phyloP scores from a whole-genome alignment of 2,113 vertebrate species.

The Pavo muticus region DNA sequence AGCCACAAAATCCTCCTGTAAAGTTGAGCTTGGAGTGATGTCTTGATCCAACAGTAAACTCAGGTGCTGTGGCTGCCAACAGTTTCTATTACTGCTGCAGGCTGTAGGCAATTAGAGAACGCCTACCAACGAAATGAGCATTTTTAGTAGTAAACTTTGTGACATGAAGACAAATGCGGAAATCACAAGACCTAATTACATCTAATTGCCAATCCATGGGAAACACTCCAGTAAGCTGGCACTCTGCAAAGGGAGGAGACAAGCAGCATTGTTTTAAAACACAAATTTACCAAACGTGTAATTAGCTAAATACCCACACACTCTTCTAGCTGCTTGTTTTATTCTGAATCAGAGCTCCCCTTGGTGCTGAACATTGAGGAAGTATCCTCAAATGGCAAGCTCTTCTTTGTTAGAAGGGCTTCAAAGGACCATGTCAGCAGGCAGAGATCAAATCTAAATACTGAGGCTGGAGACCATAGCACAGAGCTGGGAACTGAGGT shows the following conservation, averaged over 20 bases:
- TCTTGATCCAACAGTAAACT: background rate
- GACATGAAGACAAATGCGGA: constrained; percentile 76
- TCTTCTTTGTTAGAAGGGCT: background rate
- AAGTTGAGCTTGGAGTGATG: constrained; percentile 24
- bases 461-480: background rate
- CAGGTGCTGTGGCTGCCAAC: constrained; percentile 50
- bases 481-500: background rate
- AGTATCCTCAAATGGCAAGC: background rate
- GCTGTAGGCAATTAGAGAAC: constrained; percentile 54
- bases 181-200: constrained; percentile 77
- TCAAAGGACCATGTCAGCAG: background rate
- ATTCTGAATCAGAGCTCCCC: constrained; percentile 51
- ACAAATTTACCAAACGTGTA: constrained; percentile 66
- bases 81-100: constrained; percentile 71
- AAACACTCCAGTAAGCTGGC: constrained; percentile 77
- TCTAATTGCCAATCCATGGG: constrained; percentile 76
- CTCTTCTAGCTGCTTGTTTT: constrained; percentile 63
- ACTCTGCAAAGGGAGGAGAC: constrained; percentile 74
- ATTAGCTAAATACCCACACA: constrained; percentile 75
- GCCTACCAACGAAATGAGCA: constrained; percentile 54
- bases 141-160: constrained; percentile 70
- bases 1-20: constrained; percentile 51
- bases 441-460: constrained; percentile 11
- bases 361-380: background rate
- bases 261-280: constrained; percentile 78